Evolutionary conservation across 2,888 invertebrate species (phyloP), one percentile per base, ranked within the genome.

Genomic region (Nebria brevicollis): DNA sequence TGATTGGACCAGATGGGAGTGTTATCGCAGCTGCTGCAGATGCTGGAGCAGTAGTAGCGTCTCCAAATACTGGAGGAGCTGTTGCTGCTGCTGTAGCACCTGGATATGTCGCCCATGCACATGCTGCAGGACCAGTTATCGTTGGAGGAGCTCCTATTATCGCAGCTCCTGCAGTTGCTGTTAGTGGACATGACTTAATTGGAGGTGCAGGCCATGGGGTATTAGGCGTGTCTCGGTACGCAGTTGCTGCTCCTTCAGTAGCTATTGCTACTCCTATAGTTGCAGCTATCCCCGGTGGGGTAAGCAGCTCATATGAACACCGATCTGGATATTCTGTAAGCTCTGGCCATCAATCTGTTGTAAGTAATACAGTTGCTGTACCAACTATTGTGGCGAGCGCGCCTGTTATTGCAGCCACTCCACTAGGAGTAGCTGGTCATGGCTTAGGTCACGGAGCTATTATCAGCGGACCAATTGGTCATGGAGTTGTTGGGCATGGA

Each of bases 21-120:
- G 41, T 90, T 89, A 66, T 89, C 89, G 13, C 89, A 89, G 41
- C 90, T 88, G 72, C 89, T 89, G 77, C 90, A 88, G 77, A 81
- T 26, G 76, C 72, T 43, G 81, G 81, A 15, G 81, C 72, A 1
- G 82, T 85, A n/a, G 84, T 81, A 7, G 84, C 84, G 65, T 83
- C 85, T 43, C 84, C 86, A 75, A 83, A 84, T 68, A 84, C 84
- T 43, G 83, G 82, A 72, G 84, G 85, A 26, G 83, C 80, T 11
- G 83, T 86, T 11, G 76, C 84, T 20, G 84, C 85, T 10, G 85
- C 84, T 41, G 84, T 83, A 13, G 41, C 77, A 11, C 83, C 83
- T n/a, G 84, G 82, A 8, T 64, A 82, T 34, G 82, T 82, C 5
- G 84, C 83, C 10, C 81, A 72, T 7, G 78, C 80, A 66, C 81